Evolutionary conservation across 2,113 vertebrate species (phyloP).

Genomic region (Stercorarius parasiticus): DNA sequence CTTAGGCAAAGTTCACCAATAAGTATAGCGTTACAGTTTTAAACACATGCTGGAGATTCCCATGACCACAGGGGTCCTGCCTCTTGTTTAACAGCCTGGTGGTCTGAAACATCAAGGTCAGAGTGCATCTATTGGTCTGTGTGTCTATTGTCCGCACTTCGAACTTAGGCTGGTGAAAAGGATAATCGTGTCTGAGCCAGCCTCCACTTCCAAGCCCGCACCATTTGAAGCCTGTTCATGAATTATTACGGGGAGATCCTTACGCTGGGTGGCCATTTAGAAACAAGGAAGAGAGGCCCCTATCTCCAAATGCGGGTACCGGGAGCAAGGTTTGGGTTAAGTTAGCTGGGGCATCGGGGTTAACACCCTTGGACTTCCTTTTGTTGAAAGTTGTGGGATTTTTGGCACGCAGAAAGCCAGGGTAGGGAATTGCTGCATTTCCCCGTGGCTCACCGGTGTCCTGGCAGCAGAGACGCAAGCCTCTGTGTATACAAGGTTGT

Average conservation of each 20-base stretch:
- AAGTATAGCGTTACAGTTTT: not conserved
- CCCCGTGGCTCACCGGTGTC: not conserved
- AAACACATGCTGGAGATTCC: slow-evolving; percentile 41
- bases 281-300: not conserved
- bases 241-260: slow-evolving; percentile 45
- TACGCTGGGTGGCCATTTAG: slow-evolving; percentile 3
- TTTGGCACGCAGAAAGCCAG: not conserved
- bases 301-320: not conserved
- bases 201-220: not conserved
- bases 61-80: slow-evolving; percentile 52
- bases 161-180: slow-evolving; percentile 12
- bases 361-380: slow-evolving; percentile 45
- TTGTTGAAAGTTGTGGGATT: slow-evolving; percentile 7
- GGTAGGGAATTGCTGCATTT: not conserved
- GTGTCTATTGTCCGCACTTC: slow-evolving; percentile 46
- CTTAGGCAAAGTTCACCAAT: not conserved
- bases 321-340: slow-evolving; percentile 16
- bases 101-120: slow-evolving; percentile 63
- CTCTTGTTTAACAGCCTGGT: slow-evolving; percentile 65
- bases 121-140: slow-evolving; percentile 47
- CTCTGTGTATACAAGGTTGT: not conserved
- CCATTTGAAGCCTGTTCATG: not conserved
- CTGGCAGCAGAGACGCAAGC: not conserved
- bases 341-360: not conserved
- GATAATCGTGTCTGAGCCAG: slow-evolving; percentile 31